Base-by-base conservation (phyloP, 1,140 invertebrate species). In the Chironomus striatipennis region DNA sequence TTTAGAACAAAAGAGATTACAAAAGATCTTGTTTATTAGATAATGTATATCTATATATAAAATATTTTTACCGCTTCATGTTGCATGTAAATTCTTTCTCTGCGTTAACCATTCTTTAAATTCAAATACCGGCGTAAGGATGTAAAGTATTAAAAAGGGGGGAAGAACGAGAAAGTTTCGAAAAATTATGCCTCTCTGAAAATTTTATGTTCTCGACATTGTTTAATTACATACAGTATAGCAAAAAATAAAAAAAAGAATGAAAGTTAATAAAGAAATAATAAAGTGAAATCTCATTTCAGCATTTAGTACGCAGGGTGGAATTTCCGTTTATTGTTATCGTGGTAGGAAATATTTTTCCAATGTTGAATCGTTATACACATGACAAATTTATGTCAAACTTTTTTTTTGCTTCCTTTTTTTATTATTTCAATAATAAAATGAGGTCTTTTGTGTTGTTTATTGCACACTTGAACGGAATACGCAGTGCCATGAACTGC, bases 21-120 rank as follows among this genome's bases (percentile, higher is more conserved):
- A 70, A 15, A 70, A 70, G 65, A 70, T 70, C 65, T 70, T 70
- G 65, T 70, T 70, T 70, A 70, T 70, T 70, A 70, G 65, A 70
- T 70, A 57, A 57, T 57, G n/a, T 57, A 57, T 57, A n/a, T 57
- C n/a, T 57, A 18, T 70, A 70, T 70, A n/a, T n/a, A n/a, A n/a
- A n/a, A n/a, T n/a, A 70, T 20, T 70, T 57, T 70, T 21, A 17
- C 65, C 65, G 65, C 65, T 70, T 5, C 17, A 70, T 21, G 20
- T 70, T 70, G 65, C 65, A 70, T 70, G 65, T 70, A 70, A 70
- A 70, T 18, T 18, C 18, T 70, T 70, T 18, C 7, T 10, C n/a
- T 47, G 43, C 5, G 12, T 5, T 57, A 57, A 12, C 15, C 47
- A 57, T 57, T 57, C 47, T 57, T 57, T 57, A 12, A 57, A 57